These are phyloP conservation scores for Plemyria rubiginata DNA, from an alignment of 2,888 invertebrate genomes.

Conservation along the genomic window DNA sequence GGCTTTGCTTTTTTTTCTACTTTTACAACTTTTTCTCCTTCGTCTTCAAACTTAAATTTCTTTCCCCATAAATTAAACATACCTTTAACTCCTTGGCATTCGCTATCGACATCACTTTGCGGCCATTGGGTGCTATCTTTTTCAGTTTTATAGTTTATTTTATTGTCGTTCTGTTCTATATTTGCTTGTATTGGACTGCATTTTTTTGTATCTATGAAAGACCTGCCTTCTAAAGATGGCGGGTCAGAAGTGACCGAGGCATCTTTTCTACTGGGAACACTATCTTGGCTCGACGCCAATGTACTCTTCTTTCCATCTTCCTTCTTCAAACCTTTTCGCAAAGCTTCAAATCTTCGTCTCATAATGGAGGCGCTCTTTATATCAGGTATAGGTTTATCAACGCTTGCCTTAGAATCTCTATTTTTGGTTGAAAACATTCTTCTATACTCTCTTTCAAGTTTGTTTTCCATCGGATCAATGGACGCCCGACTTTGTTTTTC, in stretches of 20 bases:
- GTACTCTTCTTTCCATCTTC: constrained; percentile 54
- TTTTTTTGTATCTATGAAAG: constrained; percentile 58
- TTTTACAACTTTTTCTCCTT: constrained; percentile 24
- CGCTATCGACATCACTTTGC: constrained; percentile 49
- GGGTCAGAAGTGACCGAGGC: constrained; percentile 70
- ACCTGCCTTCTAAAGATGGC: constrained; percentile 66
- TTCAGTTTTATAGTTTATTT: constrained; percentile 40
- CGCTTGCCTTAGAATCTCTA: constrained; percentile 50
- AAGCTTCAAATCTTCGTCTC: constrained; percentile 64
- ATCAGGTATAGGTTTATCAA: constrained; percentile 48
- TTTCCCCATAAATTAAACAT: constrained; percentile 75
- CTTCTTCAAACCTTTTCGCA: constrained; percentile 61
- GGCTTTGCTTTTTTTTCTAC: constrained; percentile 37
- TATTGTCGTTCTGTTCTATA: constrained; percentile 35
- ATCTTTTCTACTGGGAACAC: constrained; percentile 56
- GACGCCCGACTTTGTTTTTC: constrained; percentile 52
- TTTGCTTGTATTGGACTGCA: constrained; percentile 46
- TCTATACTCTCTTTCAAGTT: constrained; percentile 68
- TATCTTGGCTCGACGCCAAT: constrained; percentile 46
- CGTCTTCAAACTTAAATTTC: constrained; percentile 68
- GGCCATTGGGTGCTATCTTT: constrained; percentile 46
- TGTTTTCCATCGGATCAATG: constrained; percentile 65
- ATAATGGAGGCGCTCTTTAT: constrained; percentile 63
- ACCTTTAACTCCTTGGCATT: constrained; percentile 61
- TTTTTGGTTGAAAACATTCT: constrained; percentile 59